Conservation (phyloP, 2,888 invertebrate genomes). For the Agonopterix heracliana region DNA sequence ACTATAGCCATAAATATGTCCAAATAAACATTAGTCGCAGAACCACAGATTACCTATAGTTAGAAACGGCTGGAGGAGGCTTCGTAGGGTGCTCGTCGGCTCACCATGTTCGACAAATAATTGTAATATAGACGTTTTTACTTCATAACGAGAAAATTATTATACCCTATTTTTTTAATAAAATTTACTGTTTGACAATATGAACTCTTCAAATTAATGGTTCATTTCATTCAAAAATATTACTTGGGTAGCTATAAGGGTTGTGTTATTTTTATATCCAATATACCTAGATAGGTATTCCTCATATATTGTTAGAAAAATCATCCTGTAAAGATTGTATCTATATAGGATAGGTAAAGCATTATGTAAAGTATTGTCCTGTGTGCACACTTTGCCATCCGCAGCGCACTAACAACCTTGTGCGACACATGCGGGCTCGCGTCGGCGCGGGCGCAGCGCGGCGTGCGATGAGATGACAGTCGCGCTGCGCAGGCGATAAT, state of each 20-base stretch:
- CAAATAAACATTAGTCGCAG: constrained; percentile 74
- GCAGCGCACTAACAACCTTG: constrained; percentile 3
- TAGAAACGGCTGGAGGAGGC: constrained; percentile 41
- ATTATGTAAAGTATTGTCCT: background rate
- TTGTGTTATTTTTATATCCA: too few relatives aligned
- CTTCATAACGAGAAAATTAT: too few relatives aligned
- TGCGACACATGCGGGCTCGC: background rate
- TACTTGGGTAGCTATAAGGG: too few relatives aligned
- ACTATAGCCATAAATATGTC: constrained; percentile 78
- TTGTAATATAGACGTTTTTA: too few relatives aligned
- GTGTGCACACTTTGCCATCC: background rate
- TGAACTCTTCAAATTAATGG: too few relatives aligned
- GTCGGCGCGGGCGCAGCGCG: constrained; percentile 2
- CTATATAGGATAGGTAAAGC: too few relatives aligned
- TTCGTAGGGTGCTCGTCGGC: constrained; percentile 46
- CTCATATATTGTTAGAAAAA: too few relatives aligned
- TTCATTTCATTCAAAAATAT: too few relatives aligned
- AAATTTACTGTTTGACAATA: too few relatives aligned
- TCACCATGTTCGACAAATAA: constrained; percentile 5
- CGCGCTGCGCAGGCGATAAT: constrained; percentile 63
- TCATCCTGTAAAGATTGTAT: too few relatives aligned
- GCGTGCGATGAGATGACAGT: constrained; percentile 50
- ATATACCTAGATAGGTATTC: too few relatives aligned
- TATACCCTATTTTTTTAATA: too few relatives aligned
- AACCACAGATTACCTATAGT: constrained; percentile 12